These are phyloP conservation scores for Linepithema humile DNA, from an alignment of 1,140 invertebrate genomes.

Conservation along the genomic window DNA sequence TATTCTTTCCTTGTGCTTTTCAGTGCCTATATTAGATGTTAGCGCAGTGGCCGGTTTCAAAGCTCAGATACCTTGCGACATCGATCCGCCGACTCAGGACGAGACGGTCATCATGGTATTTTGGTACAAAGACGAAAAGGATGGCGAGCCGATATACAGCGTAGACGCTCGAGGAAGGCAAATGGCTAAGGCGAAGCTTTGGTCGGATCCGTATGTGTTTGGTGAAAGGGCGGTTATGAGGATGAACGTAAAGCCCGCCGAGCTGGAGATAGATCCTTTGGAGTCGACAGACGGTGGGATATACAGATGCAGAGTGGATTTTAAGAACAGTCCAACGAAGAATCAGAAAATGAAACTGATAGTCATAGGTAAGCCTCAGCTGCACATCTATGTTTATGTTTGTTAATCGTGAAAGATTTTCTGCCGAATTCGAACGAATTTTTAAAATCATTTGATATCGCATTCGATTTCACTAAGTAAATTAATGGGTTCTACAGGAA, in stretches of 20 bases:
- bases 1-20: constrained; percentile 55
- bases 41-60: constrained; percentile 87
- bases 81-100: constrained; percentile 84
- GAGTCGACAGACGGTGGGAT: constrained; percentile 87
- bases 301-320: constrained; percentile 91
- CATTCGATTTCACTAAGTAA: neutral
- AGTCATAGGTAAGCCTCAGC: constrained; percentile 88
- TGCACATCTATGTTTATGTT: neutral
- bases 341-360: constrained; percentile 90
- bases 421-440: neutral
- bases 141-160: constrained; percentile 83
- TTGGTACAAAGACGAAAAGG: constrained; percentile 89
- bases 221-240: constrained; percentile 85
- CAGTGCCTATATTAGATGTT: constrained; percentile 85
- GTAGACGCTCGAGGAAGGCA: constrained; percentile 81
- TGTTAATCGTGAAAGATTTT: neutral
- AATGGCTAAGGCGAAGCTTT: constrained; percentile 79
- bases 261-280: constrained; percentile 85
- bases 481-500: neutral
- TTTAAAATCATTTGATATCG: neutral
- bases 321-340: constrained; percentile 88
- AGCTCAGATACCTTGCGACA: constrained; percentile 88
- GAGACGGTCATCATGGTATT: constrained; percentile 89
- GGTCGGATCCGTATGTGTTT: constrained; percentile 89
- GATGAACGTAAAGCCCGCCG: constrained; percentile 84